phyloP scores from a whole-genome alignment of 2,113 vertebrate species.

The Stegastes partitus region DNA sequence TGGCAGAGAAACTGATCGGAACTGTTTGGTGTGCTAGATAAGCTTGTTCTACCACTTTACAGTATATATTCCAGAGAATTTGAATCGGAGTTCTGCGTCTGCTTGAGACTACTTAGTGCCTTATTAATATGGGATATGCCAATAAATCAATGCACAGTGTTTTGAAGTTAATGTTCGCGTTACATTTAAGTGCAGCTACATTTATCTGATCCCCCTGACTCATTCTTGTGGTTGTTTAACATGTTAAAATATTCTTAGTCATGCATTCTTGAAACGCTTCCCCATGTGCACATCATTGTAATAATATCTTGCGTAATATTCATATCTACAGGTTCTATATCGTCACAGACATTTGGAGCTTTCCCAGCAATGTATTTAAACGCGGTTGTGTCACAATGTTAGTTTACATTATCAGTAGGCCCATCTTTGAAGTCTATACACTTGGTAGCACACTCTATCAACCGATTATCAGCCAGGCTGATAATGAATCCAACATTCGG shows the following conservation, averaged over 20 bases:
- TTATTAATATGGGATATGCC: constrained; percentile 12
- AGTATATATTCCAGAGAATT: constrained; percentile 17
- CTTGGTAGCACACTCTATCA: not conserved
- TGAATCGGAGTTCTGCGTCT: constrained; percentile 8
- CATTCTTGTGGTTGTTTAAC: constrained; percentile 24
- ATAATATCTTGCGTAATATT: constrained; percentile 18
- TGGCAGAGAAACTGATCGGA: constrained; percentile 66
- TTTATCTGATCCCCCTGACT: constrained; percentile 17
- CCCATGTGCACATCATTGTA: not conserved
- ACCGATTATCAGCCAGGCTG: too few species aligned
- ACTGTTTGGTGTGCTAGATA: constrained; percentile 55
- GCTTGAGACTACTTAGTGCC: constrained; percentile 8
- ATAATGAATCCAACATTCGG: too few species aligned
- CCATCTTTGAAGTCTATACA: constrained; percentile 21
- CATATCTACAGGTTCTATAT: constrained; percentile 1
- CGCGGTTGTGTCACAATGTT: constrained; percentile 19
- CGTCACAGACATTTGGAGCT: constrained; percentile 25
- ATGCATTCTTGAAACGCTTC: constrained; percentile 37
- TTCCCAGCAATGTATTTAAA: constrained; percentile 46
- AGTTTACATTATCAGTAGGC: constrained; percentile 35
- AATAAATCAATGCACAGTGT: constrained; percentile 2
- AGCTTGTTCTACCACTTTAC: constrained; percentile 45
- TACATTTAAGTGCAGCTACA: constrained; percentile 20
- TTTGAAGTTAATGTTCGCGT: constrained; percentile 22
- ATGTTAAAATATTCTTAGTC: constrained; percentile 22